Base-by-base conservation (phyloP, 1,140 invertebrate species). In the Apis florea region DNA sequence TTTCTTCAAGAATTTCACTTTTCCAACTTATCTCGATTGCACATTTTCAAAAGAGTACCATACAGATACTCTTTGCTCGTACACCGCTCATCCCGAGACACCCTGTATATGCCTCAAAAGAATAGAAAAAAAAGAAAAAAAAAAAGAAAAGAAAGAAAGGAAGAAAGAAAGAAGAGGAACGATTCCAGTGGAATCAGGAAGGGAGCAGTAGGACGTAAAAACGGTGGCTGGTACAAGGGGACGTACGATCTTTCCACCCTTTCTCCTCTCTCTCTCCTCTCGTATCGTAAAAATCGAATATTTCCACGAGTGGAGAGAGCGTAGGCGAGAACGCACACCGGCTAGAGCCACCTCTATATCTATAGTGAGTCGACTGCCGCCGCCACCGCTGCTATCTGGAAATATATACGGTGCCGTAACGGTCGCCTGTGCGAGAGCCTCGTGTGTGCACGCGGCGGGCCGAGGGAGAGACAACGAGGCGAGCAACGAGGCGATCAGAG, bases 241-340 rank as follows among this genome's bases (percentile, higher is more conserved):
- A 75, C 73, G 80, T 82, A 68, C 71, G 79, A 24, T 64, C 56
- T 67, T 47, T 31, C 21, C 31, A 24, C 15, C 6, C 31, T 17
- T 40, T 11, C 19, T 26, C 53, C 63, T 74, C 26, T 69, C 83
- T 83, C 84, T 81, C 84, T 86, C 88, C 84, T 88, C 67, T 90
- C 85, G 90, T 90, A 91, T 91, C 90, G 90, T 92, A 92, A 92
- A 92, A 92, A 92, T 92, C 90, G 91, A 92, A 91, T 92, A 91
- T 91, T 92, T 91, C 87, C 85, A 85, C 84, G 77, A 40, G 31
- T 40, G 31, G 31, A 40, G 31, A 40, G 53, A 85, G 89, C 85
- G 90, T 90, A 88, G 89, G 90, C 87, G 89, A 91, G 83, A 40
- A 40, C 54, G 79, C 72, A 49, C 76, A 72, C 82, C 53, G 75